Base-by-base conservation (phyloP, 2,888 invertebrate genomes). In the Oligia fasciuncula region DNA sequence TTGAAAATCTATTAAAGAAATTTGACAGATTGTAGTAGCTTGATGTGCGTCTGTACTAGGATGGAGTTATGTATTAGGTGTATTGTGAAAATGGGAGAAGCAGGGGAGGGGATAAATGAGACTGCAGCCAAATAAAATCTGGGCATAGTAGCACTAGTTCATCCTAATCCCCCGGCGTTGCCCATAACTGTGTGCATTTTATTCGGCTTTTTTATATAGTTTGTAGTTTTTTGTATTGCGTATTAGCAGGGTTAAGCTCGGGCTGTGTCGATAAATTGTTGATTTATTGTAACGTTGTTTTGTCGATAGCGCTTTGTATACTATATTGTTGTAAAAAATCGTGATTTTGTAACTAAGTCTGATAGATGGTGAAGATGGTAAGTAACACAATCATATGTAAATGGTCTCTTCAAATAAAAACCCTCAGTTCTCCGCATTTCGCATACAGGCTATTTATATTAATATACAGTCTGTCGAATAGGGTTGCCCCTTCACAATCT, bases 251-350 rank as follows among this genome's bases (percentile, higher is more conserved):
- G 83, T 85, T 80, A 85, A 86, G 73, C 75, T 87, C 77, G 76
- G 91, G 89, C 91, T 91, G 91, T 91, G 90, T 89, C 80, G 74
- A 80, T 87, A 86, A 85, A 89, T 89, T 89, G 86, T 89, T 89
- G 77, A 83, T 84, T 89, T 83, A 83, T 84, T 80, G 66, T 90
- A 84, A 77, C 66, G 71, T 80, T 86, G 74, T 84, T 67, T 73
- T 78, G 71, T 81, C 77, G 65, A 79, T 86, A 83, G 60, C 71
- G 84, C 87, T 82, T 78, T 74, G 40, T 83, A 81, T 77, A 80
- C 51, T 77, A 65, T 73, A 83, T 79, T 86, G 84, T 89, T 82
- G 65, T 57, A 51, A 77, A 85, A 79, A 87, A 77, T 51, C 78
- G 81, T 81, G 68, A 80, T 83, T 84, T 88, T 84, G 77, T 85